phyloP scores from a whole-genome alignment of 1,140 invertebrate species.

The Danaus melanippus region DNA sequence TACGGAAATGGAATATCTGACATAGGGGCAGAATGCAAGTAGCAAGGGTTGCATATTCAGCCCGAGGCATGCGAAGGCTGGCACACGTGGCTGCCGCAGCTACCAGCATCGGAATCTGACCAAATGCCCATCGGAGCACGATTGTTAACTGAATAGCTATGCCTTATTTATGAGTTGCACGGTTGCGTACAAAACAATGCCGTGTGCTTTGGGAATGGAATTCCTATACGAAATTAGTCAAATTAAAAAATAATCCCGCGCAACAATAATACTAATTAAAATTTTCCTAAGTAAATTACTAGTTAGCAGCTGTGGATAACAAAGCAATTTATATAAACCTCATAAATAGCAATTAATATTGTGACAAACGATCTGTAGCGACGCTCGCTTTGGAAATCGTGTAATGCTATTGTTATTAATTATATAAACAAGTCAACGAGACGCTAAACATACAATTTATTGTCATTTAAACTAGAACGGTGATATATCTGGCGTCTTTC shows the following conservation, averaged over 20 bases:
- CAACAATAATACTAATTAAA: slow-evolving; percentile 2
- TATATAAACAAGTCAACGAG: slow-evolving; percentile 57
- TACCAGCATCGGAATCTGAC: slow-evolving; percentile 62
- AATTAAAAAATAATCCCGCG: not conserved
- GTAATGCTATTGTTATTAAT: slow-evolving; percentile 64
- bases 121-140: slow-evolving; percentile 64
- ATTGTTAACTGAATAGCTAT: slow-evolving; percentile 64
- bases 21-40: slow-evolving; percentile 59
- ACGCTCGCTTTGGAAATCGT: slow-evolving; percentile 61
- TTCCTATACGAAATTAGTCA: slow-evolving; percentile 5
- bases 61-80: slow-evolving; percentile 60
- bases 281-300: slow-evolving; percentile 5
- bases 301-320: slow-evolving; percentile 7
- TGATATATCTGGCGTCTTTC: slow-evolving; percentile 54
- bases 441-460: slow-evolving; percentile 67
- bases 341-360: slow-evolving; percentile 65
- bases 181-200: slow-evolving; percentile 27
- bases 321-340: slow-evolving; percentile 48
- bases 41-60: slow-evolving; percentile 57
- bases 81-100: slow-evolving; percentile 63
- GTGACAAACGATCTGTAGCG: slow-evolving; percentile 59
- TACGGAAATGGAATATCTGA: slow-evolving; percentile 61
- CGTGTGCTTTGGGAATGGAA: slow-evolving; percentile 24
- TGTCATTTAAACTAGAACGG: slow-evolving; percentile 55
- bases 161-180: slow-evolving; percentile 59